Conservation (phyloP, 1,140 invertebrate genomes). For the Zaprionus nigranus region DNA sequence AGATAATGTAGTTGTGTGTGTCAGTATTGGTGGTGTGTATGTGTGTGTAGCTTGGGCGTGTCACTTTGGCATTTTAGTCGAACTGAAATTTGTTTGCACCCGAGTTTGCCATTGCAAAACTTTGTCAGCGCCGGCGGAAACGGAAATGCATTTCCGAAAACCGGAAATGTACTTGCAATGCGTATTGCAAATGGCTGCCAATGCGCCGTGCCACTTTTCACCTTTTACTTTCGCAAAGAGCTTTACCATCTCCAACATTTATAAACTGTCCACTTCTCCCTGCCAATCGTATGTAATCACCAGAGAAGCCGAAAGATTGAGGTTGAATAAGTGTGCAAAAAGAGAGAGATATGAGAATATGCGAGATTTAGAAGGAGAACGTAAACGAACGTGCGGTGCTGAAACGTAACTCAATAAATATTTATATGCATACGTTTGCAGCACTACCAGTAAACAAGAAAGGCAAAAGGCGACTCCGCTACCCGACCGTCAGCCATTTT, state of each 20-base stretch:
- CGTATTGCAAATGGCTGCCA: conserved; percentile 69
- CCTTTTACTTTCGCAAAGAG: conserved; percentile 8
- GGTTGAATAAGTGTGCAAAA: background rate
- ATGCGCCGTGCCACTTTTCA: background rate
- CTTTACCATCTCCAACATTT: conserved; percentile 21
- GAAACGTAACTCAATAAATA: conserved; percentile 28
- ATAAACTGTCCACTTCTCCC: conserved; percentile 15
- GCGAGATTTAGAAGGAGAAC: background rate
- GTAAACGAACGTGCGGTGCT: background rate
- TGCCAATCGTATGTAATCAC: background rate
- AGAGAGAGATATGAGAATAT: conserved; percentile 1
- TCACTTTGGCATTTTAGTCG: conserved; percentile 57
- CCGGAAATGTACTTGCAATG: conserved; percentile 70
- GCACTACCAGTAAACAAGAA: conserved; percentile 15
- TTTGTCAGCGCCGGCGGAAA: conserved; percentile 53
- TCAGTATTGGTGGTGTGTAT: conserved; percentile 1
- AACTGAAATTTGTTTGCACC: conserved; percentile 69
- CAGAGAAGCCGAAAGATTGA: conserved; percentile 7
- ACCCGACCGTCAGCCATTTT: conserved; percentile 15
- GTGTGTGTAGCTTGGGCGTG: conserved; percentile 5
- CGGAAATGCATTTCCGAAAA: conserved; percentile 79
- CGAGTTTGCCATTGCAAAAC: conserved; percentile 30
- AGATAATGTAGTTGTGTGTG: conserved; percentile 30
- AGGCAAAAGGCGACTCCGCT: conserved; percentile 3
- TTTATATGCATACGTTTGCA: conserved; percentile 20